Evolutionary conservation across 2,113 vertebrate genomes (phyloP).

Genomic region (Dendrocopos noguchii): DNA sequence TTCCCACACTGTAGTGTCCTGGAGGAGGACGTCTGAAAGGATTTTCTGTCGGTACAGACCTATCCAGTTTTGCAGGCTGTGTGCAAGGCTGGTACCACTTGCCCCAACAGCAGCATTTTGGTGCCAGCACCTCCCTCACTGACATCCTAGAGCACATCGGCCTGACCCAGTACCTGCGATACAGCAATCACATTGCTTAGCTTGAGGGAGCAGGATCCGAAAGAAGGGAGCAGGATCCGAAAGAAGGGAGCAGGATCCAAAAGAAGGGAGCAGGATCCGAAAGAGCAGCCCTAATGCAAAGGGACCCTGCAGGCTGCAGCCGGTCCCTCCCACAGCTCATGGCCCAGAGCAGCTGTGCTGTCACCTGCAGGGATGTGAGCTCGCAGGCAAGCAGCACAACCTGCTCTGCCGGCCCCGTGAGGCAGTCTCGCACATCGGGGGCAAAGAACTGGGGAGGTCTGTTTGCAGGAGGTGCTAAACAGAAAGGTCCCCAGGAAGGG

Average conservation of each 20-base stretch:
- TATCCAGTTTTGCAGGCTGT: accelerated
- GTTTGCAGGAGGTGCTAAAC: constrained; percentile 25
- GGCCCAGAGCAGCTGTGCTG: background rate
- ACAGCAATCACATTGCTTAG: background rate
- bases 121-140: background rate
- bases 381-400: background rate
- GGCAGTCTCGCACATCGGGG: accelerated
- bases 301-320: background rate
- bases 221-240: background rate
- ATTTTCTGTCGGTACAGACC: background rate
- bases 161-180: background rate
- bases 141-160: background rate
- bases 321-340: background rate
- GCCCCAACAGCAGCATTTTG: background rate
- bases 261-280: background rate
- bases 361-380: background rate
- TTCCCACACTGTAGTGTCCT: background rate
- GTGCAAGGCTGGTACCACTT: background rate
- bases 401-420: accelerated
- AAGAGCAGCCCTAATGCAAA: accelerated
- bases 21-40: background rate
- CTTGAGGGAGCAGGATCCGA: background rate
- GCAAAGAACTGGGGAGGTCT: background rate
- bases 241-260: background rate
- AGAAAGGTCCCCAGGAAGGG: background rate